These are phyloP conservation scores for Atta texana DNA, from an alignment of 1,140 invertebrate genomes.

Conservation along the genomic window DNA sequence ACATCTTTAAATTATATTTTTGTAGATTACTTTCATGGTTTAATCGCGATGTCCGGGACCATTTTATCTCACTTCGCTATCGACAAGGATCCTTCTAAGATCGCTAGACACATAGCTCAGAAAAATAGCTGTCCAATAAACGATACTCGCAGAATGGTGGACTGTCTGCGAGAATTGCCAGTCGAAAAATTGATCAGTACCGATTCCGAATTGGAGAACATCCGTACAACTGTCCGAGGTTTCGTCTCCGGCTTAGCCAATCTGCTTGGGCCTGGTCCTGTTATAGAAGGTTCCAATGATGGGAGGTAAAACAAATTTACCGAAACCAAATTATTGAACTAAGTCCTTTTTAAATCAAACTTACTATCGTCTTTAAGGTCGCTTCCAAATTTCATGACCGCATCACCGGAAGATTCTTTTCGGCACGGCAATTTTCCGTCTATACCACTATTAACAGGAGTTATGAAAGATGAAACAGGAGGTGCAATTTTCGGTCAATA, in stretches of 20 bases:
- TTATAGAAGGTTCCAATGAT: conserved; percentile 89
- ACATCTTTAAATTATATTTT: neutral
- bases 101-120: conserved; percentile 86
- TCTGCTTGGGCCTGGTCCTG: conserved; percentile 86
- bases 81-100: conserved; percentile 86
- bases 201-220: conserved; percentile 86
- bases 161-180: conserved; percentile 87
- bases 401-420: conserved; percentile 88
- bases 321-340: neutral
- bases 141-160: conserved; percentile 86
- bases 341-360: neutral
- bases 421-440: conserved; percentile 86
- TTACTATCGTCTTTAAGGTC: conserved; percentile 79
- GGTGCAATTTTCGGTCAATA: conserved; percentile 87
- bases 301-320: conserved; percentile 75
- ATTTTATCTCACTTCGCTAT: conserved; percentile 89
- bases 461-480: conserved; percentile 90
- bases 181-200: conserved; percentile 80
- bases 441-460: conserved; percentile 90
- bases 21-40: conserved; percentile 86
- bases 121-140: conserved; percentile 87
- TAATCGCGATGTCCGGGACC: conserved; percentile 90
- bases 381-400: conserved; percentile 87
- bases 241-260: conserved; percentile 85
- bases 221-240: conserved; percentile 82